These are phyloP conservation scores for Rutpela maculata DNA, from an alignment of 2,888 invertebrate genomes.

Conservation along the genomic window DNA sequence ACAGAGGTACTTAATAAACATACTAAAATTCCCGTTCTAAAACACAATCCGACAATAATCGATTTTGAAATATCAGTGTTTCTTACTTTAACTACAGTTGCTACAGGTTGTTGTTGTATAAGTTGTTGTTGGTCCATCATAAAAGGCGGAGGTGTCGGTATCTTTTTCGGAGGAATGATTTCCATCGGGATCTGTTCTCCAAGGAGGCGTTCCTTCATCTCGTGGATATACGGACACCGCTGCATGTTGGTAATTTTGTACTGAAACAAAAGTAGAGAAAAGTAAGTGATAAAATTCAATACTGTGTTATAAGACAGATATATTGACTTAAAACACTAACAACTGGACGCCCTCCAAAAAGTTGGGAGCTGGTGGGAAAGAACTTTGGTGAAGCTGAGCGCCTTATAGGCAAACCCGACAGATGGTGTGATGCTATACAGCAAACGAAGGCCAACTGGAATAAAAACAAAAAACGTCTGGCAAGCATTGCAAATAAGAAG, in stretches of 20 bases:
- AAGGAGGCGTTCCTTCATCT: constrained; percentile 94
- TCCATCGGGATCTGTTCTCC: constrained; percentile 82
- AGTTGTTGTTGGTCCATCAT: constrained; percentile 73
- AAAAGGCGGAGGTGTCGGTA: constrained; percentile 70
- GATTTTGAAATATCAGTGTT: constrained; percentile 1
- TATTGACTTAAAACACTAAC: no score
- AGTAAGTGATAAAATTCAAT: not conserved
- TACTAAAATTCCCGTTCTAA: not conserved
- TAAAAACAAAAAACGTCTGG: no score
- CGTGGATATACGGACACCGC: constrained; percentile 94
- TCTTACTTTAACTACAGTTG: constrained; percentile 92
- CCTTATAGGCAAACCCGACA: no score
- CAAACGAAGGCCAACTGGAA: no score
- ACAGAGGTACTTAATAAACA: no score
- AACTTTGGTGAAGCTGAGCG: no score
- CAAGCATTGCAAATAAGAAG: no score
- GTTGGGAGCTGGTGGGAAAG: no score
- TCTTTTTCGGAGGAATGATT: constrained; percentile 76
- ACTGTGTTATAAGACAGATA: no score
- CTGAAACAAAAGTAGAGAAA: constrained; percentile 63
- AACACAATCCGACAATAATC: not conserved
- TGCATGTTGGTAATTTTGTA: constrained; percentile 81
- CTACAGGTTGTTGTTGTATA: constrained; percentile 78
- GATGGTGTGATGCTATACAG: no score
- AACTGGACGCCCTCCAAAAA: no score